These are phyloP conservation scores for Malurus melanocephalus DNA, from an alignment of 2,113 vertebrate species.

Conservation along the genomic window DNA sequence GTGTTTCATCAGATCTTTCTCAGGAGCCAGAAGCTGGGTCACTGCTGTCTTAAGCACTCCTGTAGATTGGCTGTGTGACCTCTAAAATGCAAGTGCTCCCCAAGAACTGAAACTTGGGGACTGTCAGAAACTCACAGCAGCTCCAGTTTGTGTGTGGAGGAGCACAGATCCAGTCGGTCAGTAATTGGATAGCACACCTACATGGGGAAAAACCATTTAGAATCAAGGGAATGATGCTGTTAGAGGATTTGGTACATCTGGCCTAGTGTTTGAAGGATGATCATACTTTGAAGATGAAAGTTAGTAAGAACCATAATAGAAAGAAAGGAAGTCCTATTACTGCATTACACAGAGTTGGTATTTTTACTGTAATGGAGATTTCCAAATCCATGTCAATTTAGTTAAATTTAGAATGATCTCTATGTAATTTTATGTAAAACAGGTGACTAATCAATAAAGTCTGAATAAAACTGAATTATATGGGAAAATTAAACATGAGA, in stretches of 20 bases:
- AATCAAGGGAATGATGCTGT: neutral
- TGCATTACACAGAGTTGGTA: neutral
- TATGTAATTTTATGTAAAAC: neutral
- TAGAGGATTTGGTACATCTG: neutral
- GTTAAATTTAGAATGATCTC: neutral
- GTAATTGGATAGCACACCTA: neutral
- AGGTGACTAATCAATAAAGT: neutral
- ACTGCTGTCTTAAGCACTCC: neutral
- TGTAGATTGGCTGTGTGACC: neutral
- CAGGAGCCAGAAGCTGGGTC: no score
- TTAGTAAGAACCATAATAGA: neutral
- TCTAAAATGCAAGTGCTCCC: neutral
- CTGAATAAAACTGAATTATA: neutral
- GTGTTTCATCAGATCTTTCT: neutral
- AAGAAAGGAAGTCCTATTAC: neutral
- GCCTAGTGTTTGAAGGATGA: neutral
- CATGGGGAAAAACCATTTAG: rapidly evolving
- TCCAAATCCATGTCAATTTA: neutral
- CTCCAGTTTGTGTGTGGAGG: neutral
- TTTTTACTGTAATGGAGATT: neutral
- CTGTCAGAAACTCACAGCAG: neutral
- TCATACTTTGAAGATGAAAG: neutral
- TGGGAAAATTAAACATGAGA: neutral
- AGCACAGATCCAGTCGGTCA: neutral
- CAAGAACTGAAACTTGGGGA: neutral